phyloP scores from a whole-genome alignment of 2,888 invertebrate species.

The Mesochorus sp. region DNA sequence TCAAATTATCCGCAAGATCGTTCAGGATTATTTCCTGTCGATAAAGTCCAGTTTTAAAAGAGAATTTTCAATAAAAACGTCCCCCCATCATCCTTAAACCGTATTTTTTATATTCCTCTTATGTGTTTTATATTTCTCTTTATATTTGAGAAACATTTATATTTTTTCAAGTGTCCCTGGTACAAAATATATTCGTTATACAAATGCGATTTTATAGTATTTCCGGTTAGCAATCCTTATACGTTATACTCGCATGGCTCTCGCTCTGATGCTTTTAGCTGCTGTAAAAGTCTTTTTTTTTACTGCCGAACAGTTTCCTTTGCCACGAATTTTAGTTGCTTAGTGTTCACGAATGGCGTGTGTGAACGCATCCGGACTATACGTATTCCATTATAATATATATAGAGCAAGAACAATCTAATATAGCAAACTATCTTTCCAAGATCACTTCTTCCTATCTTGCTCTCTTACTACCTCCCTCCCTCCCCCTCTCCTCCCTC shows the following conservation, averaged over 20 bases:
- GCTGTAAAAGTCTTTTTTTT: not conserved
- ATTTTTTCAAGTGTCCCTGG: not conserved
- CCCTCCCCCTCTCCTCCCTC: not conserved
- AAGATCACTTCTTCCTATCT: not conserved
- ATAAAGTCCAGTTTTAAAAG: no score
- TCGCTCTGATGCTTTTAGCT: not conserved
- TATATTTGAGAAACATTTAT: no score
- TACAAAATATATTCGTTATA: not conserved
- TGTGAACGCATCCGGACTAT: not conserved
- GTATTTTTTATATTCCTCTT: no score
- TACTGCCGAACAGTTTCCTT: no score
- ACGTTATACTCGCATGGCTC: not conserved
- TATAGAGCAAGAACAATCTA: conserved; percentile 7
- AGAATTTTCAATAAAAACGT: no score
- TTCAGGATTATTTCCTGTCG: no score
- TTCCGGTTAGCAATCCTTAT: not conserved
- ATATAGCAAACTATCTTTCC: conserved; percentile 13
- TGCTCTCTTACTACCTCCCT: not conserved
- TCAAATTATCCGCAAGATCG: no score
- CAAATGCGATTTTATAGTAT: not conserved
- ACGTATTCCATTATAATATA: not conserved
- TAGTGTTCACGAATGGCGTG: not conserved
- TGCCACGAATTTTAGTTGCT: not conserved
- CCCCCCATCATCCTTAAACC: no score
- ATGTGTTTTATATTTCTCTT: not conserved